Evolutionary conservation across 1,140 invertebrate genomes (phyloP).

Genomic region (Drosophila bocqueti): DNA sequence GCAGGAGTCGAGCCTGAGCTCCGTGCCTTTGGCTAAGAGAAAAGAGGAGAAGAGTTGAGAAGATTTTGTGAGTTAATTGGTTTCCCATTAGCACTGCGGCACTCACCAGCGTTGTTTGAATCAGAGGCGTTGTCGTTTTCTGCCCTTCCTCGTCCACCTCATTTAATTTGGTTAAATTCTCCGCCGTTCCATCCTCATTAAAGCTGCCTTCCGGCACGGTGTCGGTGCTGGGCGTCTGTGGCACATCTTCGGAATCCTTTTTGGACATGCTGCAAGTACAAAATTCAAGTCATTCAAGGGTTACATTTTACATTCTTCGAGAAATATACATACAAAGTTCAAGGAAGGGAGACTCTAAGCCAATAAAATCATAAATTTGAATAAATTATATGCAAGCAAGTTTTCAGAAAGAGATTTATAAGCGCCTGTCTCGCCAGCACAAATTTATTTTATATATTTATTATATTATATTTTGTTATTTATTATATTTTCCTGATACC

Average conservation of each 20-base stretch:
- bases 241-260: conserved; percentile 79
- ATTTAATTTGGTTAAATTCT: conserved; percentile 77
- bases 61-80: conserved; percentile 53
- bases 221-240: conserved; percentile 76
- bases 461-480: too few species aligned
- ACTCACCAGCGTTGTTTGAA: conserved; percentile 81
- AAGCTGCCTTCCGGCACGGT: conserved; percentile 75
- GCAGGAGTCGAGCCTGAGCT: conserved; percentile 65
- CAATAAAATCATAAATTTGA: not conserved
- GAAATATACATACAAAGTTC: not conserved
- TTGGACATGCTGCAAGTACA: conserved; percentile 68
- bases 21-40: conserved; percentile 76
- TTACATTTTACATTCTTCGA: not conserved
- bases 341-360: not conserved
- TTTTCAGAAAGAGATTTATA: not conserved
- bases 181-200: conserved; percentile 73
- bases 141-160: conserved; percentile 65
- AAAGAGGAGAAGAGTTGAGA: not conserved
- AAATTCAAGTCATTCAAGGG: not conserved
- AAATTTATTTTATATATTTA: too few species aligned
- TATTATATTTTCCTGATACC: too few species aligned
- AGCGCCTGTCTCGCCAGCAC: not conserved
- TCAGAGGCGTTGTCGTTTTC: conserved; percentile 67
- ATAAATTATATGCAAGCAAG: not conserved
- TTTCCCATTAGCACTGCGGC: conserved; percentile 38